A percentile compares a stretch with the other conserved stretches of the same genome.
phyloP scores from a whole-genome alignment of 2,797 vertebrate species.

The Sardinella longiceps region DNA sequence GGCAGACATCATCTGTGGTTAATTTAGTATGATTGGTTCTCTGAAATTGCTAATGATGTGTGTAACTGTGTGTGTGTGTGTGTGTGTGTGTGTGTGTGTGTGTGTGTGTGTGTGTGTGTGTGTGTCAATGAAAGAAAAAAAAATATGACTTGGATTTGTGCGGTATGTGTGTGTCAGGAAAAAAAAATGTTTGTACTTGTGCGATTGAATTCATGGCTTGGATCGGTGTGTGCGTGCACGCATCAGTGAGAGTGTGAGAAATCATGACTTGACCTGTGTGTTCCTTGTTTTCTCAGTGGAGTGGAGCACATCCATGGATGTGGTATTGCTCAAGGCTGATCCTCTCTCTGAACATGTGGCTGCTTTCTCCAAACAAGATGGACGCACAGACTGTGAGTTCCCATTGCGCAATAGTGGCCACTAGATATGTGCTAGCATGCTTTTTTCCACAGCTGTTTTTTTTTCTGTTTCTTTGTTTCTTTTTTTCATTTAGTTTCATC shows the following conservation, averaged over 20 bases:
- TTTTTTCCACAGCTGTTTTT: too few relatives aligned
- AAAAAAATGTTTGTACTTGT: background rate
- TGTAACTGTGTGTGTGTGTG: constrained; percentile 12
- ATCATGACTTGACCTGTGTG: too few relatives aligned
- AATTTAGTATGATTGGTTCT: background rate
- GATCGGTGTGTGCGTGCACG: background rate
- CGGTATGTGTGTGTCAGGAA: too few relatives aligned
- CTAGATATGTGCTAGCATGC: background rate
- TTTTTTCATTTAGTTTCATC: too few relatives aligned
- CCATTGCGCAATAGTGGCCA: background rate
- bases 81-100: constrained; percentile 25
- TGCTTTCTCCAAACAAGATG: constrained; percentile 77
- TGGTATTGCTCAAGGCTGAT: constrained; percentile 81
- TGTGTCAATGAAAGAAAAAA: too few relatives aligned
- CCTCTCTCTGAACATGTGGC: constrained; percentile 87
- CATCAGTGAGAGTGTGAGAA: too few relatives aligned
- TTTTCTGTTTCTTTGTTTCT: too few relatives aligned
- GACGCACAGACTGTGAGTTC: constrained; percentile 85
- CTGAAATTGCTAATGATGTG: background rate
- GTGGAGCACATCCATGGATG: constrained; percentile 87
- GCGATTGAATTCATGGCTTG: background rate
- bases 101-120: background rate
- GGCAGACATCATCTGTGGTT: background rate
- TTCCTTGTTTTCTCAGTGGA: constrained; percentile 78
- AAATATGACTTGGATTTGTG: background rate